Evolutionary conservation across 92 coral and sea anemone genomes (phyloP).

Genomic region (Montipora capitata): DNA sequence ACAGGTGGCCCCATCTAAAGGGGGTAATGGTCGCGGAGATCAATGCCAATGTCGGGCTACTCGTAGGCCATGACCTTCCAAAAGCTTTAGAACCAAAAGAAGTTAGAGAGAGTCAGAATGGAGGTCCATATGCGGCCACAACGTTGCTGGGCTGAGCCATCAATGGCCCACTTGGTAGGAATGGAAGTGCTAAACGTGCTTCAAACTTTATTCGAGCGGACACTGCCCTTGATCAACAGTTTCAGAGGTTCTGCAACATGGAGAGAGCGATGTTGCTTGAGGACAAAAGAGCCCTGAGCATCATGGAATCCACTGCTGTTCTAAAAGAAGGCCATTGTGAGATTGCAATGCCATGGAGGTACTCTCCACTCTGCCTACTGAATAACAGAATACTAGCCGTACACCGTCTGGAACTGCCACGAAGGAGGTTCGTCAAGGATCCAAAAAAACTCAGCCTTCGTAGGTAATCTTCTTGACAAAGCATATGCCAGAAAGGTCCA

Average conservation of each 20-base stretch:
- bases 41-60: too few species aligned
- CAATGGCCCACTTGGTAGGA: conserved; percentile 77
- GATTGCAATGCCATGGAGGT: conserved; percentile 38
- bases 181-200: not conserved
- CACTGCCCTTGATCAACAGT: conserved; percentile 43
- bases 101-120: conserved; percentile 37
- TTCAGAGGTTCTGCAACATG: not conserved
- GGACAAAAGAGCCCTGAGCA: conserved; percentile 5
- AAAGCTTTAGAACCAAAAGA: conserved; percentile 73
- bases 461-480: conserved; percentile 22
- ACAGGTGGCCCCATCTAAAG: too few species aligned
- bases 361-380: not conserved
- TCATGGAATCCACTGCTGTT: not conserved
- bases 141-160: conserved; percentile 78
- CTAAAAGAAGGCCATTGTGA: conserved; percentile 40
- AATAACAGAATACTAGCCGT: not conserved
- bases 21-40: too few species aligned
- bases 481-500: conserved; percentile 33
- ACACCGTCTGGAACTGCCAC: conserved; percentile 13
- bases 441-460: conserved; percentile 29
- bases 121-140: conserved; percentile 76
- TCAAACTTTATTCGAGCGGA: conserved; percentile 46
- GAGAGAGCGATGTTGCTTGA: conserved; percentile 13
- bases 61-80: too few species aligned
- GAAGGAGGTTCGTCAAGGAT: conserved; percentile 17